Evolutionary conservation across 2,113 vertebrate species (phyloP), one percentile per base, ranked within the genome.

Genomic region (Erythrocercus mccallii): DNA sequence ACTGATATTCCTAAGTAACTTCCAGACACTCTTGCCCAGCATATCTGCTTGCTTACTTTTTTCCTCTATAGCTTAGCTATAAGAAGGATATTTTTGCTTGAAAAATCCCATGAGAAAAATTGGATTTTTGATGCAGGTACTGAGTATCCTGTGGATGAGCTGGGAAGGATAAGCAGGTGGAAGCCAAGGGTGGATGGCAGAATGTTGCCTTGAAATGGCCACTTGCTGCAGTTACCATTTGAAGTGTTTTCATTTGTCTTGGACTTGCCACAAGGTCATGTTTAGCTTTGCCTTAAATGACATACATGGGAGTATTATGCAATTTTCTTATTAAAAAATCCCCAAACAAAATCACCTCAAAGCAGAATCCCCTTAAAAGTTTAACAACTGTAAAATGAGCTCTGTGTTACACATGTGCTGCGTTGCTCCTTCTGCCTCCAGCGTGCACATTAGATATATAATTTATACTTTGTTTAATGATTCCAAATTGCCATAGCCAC

Each of bases 21-120:
- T 82, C n/a, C 31, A 69, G 40, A 23, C 15, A 4, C 47, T 65
- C 33, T 64, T 23, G 17, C 57, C 47, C 53, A 44, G 2, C 4
- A 1, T 44, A 44, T 19, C 9, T 69, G 28, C 12, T 48, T 56
- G 21, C 44, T 82, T 83, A 6, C 20, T 21, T 40, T 54, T 53
- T 57, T 64, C 15, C 33, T 72, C 8, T 22, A 4, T 72, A 64
- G 21, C 40, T 81, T 45, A 38, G 11, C 44, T 71, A 8, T 38
- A 68, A 17, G 28, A 65, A 33, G 25, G 11, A 2, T 83, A 2
- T 57, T 86, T 82, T 69, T 40, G 12, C 25, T n/a, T 54, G 17
- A 25, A 53, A 22, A 7, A 22, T 65, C 47, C 7, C 0, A 0
- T 45, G 68, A 50, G 30, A 60, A 56, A 7, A 40, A 2, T 20